Conservation (phyloP, 2,888 invertebrate genomes). For the Trissoscelio sp. region DNA sequence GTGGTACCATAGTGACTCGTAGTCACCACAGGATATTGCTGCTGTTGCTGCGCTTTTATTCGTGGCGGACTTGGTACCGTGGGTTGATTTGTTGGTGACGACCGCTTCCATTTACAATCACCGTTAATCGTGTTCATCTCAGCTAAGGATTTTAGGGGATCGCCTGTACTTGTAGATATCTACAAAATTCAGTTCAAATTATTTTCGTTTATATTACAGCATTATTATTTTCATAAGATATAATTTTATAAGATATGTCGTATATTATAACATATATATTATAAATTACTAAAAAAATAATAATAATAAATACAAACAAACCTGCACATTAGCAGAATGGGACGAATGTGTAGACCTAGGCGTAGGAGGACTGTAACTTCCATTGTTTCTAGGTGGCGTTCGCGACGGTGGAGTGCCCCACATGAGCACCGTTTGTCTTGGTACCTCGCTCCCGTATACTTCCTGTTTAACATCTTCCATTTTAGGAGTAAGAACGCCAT, state of each 20-base stretch:
- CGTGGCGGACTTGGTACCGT: constrained; percentile 81
- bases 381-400: constrained; percentile 81
- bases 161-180: constrained; percentile 71
- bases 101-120: constrained; percentile 84
- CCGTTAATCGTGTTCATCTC: constrained; percentile 84
- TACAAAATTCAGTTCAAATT: too few relatives aligned
- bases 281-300: too few relatives aligned
- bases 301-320: constrained; percentile 8
- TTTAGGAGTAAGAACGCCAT: constrained; percentile 86
- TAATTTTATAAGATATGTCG: too few relatives aligned
- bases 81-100: constrained; percentile 79
- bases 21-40: constrained; percentile 80
- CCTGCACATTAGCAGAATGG: constrained; percentile 77
- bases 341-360: constrained; percentile 80
- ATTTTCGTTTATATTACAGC: too few relatives aligned
- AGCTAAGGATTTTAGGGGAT: constrained; percentile 84
- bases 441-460: constrained; percentile 85
- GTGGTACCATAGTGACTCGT: constrained; percentile 78
- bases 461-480: constrained; percentile 86
- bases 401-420: constrained; percentile 88
- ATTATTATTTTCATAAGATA: too few relatives aligned
- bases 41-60: constrained; percentile 79
- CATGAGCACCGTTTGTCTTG: constrained; percentile 96
- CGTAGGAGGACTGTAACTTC: constrained; percentile 81
- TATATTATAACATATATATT: too few relatives aligned